Conservation (phyloP, 2,797 vertebrate genomes). For the Lagocephalus sceleratus region DNA sequence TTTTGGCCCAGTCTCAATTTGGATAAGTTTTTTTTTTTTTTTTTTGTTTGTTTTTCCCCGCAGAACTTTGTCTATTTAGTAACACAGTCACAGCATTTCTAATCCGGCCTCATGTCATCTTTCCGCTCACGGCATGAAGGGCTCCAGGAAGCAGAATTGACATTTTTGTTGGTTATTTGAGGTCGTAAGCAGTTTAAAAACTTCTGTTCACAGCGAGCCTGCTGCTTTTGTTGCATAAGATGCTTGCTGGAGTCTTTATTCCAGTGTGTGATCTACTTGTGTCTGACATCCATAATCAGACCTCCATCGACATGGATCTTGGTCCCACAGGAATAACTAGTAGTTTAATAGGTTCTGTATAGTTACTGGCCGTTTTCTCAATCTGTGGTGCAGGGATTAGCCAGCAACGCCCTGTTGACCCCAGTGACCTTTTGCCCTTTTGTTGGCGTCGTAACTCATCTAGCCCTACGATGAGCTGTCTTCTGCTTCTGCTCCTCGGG, state of each 20-base stretch:
- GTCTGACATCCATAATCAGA: not conserved
- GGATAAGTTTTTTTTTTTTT: conserved; percentile 3
- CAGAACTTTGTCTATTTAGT: conserved; percentile 13
- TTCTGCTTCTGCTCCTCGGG: conserved; percentile 5
- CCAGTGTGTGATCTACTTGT: not conserved
- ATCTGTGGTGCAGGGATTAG: conserved; percentile 10
- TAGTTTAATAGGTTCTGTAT: no score
- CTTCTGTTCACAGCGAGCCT: not conserved
- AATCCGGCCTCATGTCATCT: conserved; percentile 35
- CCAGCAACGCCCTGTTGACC: conserved; percentile 15
- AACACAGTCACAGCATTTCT: conserved; percentile 23
- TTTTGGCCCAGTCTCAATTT: conserved; percentile 41
- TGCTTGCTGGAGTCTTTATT: not conserved
- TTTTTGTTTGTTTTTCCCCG: not conserved
- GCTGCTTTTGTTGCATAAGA: no score
- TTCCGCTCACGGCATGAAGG: conserved; percentile 6
- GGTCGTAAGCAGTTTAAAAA: not conserved
- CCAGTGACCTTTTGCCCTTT: conserved; percentile 11
- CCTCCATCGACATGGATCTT: not conserved
- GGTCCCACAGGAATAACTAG: no score
- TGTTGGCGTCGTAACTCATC: conserved; percentile 51
- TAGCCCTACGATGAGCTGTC: conserved; percentile 5
- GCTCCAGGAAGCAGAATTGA: not conserved
- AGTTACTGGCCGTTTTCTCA: not conserved
- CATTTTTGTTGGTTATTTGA: not conserved